Percentiles rank a stretch among this genome's conserved stretches.
Evolutionary conservation across 1,140 invertebrate species (phyloP).

Genomic region (Diabrotica undecimpunctata): DNA sequence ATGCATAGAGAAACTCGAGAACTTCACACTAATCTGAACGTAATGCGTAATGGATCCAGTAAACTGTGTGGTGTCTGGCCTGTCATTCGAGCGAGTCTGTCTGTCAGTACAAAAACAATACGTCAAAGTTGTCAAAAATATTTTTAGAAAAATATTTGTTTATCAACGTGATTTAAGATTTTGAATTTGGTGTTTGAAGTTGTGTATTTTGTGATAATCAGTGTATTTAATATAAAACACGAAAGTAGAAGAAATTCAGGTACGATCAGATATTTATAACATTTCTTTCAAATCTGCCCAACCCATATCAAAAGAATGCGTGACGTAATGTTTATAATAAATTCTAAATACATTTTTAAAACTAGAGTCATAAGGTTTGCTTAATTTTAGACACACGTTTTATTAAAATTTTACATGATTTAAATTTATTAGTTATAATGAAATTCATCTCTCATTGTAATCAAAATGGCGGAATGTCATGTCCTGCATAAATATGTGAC

Average conservation of each 20-base stretch:
- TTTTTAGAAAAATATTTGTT: slow-evolving; percentile 3
- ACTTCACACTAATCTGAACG: too few relatives aligned
- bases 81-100: too few relatives aligned
- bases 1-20: too few relatives aligned
- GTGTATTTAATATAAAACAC: background rate
- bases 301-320: slow-evolving; percentile 32
- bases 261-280: background rate
- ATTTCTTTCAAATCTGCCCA: slow-evolving; percentile 22
- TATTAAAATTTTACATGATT: too few relatives aligned
- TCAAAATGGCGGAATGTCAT: slow-evolving; percentile 23
- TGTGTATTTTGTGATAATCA: background rate
- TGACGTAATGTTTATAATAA: slow-evolving; percentile 36
- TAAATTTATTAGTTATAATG: too few relatives aligned
- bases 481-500: slow-evolving; percentile 13
- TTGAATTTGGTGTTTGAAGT: background rate
- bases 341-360: slow-evolving; percentile 2
- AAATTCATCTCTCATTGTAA: background rate
- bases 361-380: slow-evolving; percentile 10
- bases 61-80: too few relatives aligned
- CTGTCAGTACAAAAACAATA: too few relatives aligned
- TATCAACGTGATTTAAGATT: background rate
- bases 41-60: too few relatives aligned
- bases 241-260: background rate
- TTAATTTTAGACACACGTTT: background rate
- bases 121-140: background rate